Evolutionary conservation across 1,140 invertebrate species (phyloP).

Genomic region (Lysiphlebus fabarum): DNA sequence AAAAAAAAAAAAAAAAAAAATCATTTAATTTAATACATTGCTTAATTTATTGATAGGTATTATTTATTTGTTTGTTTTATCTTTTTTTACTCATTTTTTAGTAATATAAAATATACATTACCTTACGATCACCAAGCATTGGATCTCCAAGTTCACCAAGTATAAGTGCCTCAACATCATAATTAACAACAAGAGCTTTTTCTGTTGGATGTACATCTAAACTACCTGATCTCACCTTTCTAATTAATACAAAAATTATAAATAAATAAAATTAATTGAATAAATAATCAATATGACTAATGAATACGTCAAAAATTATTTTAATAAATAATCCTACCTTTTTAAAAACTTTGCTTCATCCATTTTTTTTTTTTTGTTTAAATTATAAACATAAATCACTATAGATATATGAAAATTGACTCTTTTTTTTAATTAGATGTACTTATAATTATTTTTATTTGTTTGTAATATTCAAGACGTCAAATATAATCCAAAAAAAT

Average conservation of each 20-base stretch:
- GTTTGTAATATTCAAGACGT: too few species aligned
- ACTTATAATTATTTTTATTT: too few species aligned
- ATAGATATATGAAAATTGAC: background rate
- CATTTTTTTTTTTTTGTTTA: slow-evolving; percentile 33
- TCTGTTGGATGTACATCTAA: slow-evolving; percentile 89
- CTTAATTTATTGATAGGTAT: too few species aligned
- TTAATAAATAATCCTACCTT: slow-evolving; percentile 37
- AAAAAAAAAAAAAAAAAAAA: too few species aligned
- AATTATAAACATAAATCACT: background rate
- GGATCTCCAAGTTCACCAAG: slow-evolving; percentile 79
- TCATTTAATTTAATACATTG: too few species aligned
- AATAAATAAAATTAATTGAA: slow-evolving; percentile 28
- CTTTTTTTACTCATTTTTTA: too few species aligned
- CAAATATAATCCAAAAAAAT: too few species aligned
- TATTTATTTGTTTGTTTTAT: too few species aligned
- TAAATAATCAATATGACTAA: slow-evolving; percentile 51
- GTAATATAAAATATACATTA: slow-evolving; percentile 41
- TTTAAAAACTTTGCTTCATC: slow-evolving; percentile 51
- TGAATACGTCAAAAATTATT: slow-evolving; percentile 19
- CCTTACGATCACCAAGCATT: slow-evolving; percentile 82
- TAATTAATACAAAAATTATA: slow-evolving; percentile 38
- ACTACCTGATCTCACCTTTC: slow-evolving; percentile 76
- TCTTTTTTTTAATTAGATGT: background rate
- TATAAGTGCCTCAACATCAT: slow-evolving; percentile 83
- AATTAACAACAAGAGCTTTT: slow-evolving; percentile 85